Evolutionary conservation across 2,113 vertebrate species (phyloP), one percentile per base, ranked within the genome.

Genomic region (Gopherus evgoodei): DNA sequence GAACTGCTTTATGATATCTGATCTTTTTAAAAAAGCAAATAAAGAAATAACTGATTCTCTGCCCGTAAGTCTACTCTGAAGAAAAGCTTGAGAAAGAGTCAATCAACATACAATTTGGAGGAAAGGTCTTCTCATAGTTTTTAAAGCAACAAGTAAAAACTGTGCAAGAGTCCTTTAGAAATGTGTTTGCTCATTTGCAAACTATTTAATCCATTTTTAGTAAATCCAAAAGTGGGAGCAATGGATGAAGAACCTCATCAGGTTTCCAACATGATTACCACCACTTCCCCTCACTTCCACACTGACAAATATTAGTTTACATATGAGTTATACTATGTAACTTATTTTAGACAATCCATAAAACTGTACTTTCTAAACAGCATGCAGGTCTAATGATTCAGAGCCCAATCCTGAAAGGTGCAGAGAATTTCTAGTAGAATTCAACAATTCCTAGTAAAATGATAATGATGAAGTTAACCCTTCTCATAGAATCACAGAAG

Each of bases 181-280:
- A 16, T 56, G 21, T 49, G 62, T 13, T 87, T 94, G 72, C 1
- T 22, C 85, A 83, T 21, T 22, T 91, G 35, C 59, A 90, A 80
- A n/a, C 22, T 56, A 86, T 13, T 72, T 83, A 35, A 93, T 83
- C 83, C 84, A 88, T 88, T 89, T 76, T 76, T 69, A 79, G 87
- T 4, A 69, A 69, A 47, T 89, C 90, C 47, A 69, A 82, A 89
- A 81, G 50, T 0, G 91, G 52, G 42, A 87, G 42, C 84, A 12
- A 9, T 17, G 10, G 53, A 49, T 13, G 83, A 0, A 9, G 83
- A 65, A 2, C n/a, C 95, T 81, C 25, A 76, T 8, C 47, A 3
- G 29, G 56, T 56, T 93, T 93, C 57, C 50, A 35, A 8, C 17
- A 6, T 29, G 92, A 3, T 17, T 69, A 2, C 13, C 7, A 5